Evolutionary conservation across 2,113 vertebrate species (phyloP), one percentile per base, ranked within the genome.

Genomic region (Hymenochirus boettgeri): DNA sequence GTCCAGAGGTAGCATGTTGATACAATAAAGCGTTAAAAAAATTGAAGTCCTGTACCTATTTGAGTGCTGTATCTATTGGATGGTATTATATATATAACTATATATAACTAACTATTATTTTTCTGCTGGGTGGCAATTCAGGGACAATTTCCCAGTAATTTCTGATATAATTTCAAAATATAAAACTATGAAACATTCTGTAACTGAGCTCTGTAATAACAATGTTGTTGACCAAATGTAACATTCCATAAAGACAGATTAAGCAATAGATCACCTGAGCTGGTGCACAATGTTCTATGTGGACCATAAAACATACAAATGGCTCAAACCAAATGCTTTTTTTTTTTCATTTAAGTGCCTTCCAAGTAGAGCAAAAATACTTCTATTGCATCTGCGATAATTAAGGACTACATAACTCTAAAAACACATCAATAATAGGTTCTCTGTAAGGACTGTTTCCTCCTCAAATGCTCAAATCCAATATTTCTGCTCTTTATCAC

Each of bases 201-300:
- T 57, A 22, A 52, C 64, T 42, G 56, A 59, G 23, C 35, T 18
- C 17, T n/a, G 47, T 51, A 60, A 69, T 60, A 60, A 60, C 57
- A 60, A 60, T 45, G 65, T 60, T 59, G 23, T 69, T 60, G 47
- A 59, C 35, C 25, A n/a, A 69, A 52, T 53, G 47, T 45, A 69
- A 46, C 57, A 7, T 69, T 53, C 24, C 47, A 60, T 69, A 60
- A 69, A 69, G 31, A 45, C 47, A 60, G 33, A 60, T 53, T 53
- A 18, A 60, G 37, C 48, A 60, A 60, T 69, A 69, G 57, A 60
- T 69, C 47, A 69, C 47, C 19, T 21, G 48, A 51, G 33, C 27
- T 29, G 27, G 57, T 53, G 56, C 46, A 45, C 65, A 69, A 45
- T 69, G 65, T 52, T 69, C 57, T 39, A 50, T 60, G 45, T 15